Percentiles rank a stretch among this genome's conserved stretches.
phyloP scores from a whole-genome alignment of 2,797 vertebrate species.

The Acrossocheilus wenchowensis region DNA sequence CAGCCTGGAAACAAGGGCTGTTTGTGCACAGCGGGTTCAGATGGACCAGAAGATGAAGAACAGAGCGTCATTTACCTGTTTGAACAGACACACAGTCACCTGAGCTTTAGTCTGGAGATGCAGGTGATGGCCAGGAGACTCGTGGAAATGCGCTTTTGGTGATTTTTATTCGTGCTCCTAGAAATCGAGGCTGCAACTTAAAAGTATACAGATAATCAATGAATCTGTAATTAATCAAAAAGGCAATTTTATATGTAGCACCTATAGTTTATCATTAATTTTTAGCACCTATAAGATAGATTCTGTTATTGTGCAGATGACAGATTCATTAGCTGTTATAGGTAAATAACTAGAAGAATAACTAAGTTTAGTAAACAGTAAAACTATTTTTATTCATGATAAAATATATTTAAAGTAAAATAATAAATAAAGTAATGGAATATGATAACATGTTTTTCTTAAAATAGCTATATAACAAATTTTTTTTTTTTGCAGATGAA shows the following conservation, averaged over 20 bases:
- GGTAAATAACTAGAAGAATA: not conserved
- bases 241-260: not conserved
- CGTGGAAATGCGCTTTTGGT: not conserved
- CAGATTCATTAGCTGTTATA: not conserved
- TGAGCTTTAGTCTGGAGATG: not conserved
- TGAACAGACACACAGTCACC: not conserved
- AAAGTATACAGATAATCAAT: not conserved
- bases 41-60: not conserved
- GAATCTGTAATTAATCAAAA: not conserved
- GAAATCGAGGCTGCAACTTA: not conserved
- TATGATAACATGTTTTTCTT: too few relatives aligned
- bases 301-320: too few relatives aligned
- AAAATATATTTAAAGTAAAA: too few relatives aligned
- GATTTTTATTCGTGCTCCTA: not conserved
- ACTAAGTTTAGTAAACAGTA: too few relatives aligned
- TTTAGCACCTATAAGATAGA: too few relatives aligned
- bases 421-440: too few relatives aligned
- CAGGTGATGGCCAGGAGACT: not conserved
- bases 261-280: too few relatives aligned
- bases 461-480: too few relatives aligned
- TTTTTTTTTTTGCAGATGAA: too few relatives aligned
- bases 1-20: slow-evolving; percentile 55
- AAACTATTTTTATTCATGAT: too few relatives aligned
- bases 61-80: not conserved
- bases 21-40: slow-evolving; percentile 27